These are phyloP conservation scores for Trematocara variabile DNA, from an alignment of 2,113 vertebrate genomes.

Conservation along the genomic window DNA sequence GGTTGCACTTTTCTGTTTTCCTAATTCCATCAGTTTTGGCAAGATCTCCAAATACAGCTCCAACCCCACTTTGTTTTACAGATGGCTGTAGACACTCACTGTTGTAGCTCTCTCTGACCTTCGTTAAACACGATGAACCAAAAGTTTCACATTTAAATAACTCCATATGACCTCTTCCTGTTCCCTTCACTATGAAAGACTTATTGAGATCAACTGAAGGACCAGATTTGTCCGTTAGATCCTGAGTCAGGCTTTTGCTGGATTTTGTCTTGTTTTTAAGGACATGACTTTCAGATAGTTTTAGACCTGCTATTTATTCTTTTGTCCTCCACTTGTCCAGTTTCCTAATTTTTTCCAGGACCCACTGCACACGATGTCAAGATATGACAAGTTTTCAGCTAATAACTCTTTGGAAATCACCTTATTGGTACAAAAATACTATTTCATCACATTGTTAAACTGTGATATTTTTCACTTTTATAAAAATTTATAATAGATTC, in stretches of 20 bases:
- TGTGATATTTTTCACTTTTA: not conserved
- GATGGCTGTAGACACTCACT: not conserved
- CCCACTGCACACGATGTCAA: not conserved
- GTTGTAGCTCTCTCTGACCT: not conserved
- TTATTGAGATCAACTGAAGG: not conserved
- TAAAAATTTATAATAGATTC: not conserved
- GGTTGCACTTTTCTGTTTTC: not conserved
- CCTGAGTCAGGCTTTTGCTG: not conserved
- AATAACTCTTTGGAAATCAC: not conserved
- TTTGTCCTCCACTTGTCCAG: not conserved
- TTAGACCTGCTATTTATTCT: not conserved
- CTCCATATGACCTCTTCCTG: not conserved
- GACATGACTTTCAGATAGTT: not conserved
- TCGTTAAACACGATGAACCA: not conserved
- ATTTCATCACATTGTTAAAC: no score
- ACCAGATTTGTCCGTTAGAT: not conserved
- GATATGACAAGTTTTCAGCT: not conserved
- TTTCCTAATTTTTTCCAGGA: not conserved
- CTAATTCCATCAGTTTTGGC: not conserved
- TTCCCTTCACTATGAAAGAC: accelerated
- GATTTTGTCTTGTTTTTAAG: not conserved
- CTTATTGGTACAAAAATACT: not conserved
- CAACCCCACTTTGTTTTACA: not conserved
- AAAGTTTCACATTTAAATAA: not conserved
- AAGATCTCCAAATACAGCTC: not conserved